Base-by-base conservation (phyloP, 2,797 vertebrate genomes). In the Uromys caudimaculatus region DNA sequence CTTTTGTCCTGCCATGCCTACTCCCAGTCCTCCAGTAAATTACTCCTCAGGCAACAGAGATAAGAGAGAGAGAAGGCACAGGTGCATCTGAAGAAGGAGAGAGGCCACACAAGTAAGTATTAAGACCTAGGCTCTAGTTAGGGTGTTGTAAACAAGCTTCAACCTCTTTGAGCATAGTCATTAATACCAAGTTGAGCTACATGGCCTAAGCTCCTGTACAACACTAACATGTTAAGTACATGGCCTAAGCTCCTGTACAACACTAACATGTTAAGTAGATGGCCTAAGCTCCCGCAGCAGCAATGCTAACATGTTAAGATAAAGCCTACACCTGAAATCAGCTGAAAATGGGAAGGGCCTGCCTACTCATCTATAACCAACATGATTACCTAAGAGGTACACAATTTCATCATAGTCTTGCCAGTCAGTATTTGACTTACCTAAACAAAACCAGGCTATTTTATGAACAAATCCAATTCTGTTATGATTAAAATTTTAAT, bases 41-140 rank as follows among this genome's bases (percentile, higher is more conserved):
- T 75, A 92, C 24, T 95, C 71, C 47, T 94, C 6, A 94, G n/a
- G 14, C 52, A 96, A 87, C 16, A 91, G 71, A 88, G 27, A 64
- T 29, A 41, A 83, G 3, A 86, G 8, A 8, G 62, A n/a, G 41
- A 50, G 60, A 21, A 41, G 19, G 16, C 11, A 86, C 2, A 5
- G 27, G 29, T 67, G 60, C 24, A 94, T 41, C 32, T 16, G 17
- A 64, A 71, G 32, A 95, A 41, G 35, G 6, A 79, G 21, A 89
- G n/a, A 94, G 58, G n/a, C 35, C 93, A 91, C 21, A 95, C 14
- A 11, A 44, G 56, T 64, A 58, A 78, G 79, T 58, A 58, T 77
- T 81, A 83, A 94, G 47, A 83, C 23, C 67, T 79, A 21, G 50
- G 38, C 62, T 78, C n/a, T 54, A 93, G 32, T 71, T 96, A 52